Evolutionary conservation across 1,140 invertebrate species (phyloP).

Genomic region (Zaprionus ghesquierei): DNA sequence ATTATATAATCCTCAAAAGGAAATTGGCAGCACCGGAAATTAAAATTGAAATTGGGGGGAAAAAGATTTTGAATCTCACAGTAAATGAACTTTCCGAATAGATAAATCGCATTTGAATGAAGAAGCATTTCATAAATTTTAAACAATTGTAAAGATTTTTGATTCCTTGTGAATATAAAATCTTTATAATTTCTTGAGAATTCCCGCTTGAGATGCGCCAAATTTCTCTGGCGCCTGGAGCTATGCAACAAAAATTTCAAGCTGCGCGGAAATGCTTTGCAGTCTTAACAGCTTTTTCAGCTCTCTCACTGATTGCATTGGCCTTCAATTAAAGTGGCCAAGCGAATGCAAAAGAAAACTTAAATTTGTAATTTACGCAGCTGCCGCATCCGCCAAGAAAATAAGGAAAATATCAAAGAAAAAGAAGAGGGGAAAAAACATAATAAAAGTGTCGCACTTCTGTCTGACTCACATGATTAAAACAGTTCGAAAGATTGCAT

Average conservation of each 20-base stretch:
- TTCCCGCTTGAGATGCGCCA: not conserved
- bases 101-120: no score
- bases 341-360: constrained; percentile 10
- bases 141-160: no score
- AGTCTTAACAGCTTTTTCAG: not conserved
- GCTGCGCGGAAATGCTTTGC: constrained; percentile 9
- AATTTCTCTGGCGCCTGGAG: not conserved
- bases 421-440: not conserved
- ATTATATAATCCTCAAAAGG: not conserved
- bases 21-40: not conserved
- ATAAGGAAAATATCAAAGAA: constrained; percentile 5
- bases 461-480: constrained; percentile 6
- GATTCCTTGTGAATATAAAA: no score
- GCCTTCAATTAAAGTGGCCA: constrained; percentile 51
- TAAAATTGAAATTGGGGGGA: not conserved
- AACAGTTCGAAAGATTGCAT: constrained; percentile 44
- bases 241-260: constrained; percentile 28
- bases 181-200: no score
- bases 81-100: no score
- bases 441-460: not conserved
- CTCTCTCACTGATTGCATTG: constrained; percentile 29
- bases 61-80: not conserved
- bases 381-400: constrained; percentile 5
- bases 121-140: no score
- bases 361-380: constrained; percentile 23